Percentiles rank a stretch among this genome's conserved stretches.
These are phyloP conservation scores for Abramis brama DNA, from an alignment of 2,113 vertebrate genomes.

Conservation along the genomic window DNA sequence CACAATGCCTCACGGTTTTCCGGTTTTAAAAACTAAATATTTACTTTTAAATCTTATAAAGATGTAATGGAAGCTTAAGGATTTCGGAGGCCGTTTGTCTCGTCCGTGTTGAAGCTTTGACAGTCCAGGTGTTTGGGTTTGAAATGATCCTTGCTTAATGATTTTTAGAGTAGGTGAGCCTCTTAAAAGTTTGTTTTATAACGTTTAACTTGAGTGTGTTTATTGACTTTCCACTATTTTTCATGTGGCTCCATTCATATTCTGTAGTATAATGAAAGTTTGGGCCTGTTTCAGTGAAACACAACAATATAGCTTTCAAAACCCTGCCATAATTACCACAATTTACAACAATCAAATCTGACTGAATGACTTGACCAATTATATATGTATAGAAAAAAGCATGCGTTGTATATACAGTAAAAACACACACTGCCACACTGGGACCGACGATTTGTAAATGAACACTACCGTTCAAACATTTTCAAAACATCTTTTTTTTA, in stretches of 20 bases:
- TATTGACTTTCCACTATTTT: constrained; percentile 7
- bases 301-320: neutral
- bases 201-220: constrained; percentile 17
- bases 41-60: constrained; percentile 45
- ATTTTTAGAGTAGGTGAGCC: constrained; percentile 28
- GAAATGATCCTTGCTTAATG: constrained; percentile 39
- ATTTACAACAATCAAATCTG: constrained; percentile 30
- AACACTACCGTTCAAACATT: neutral
- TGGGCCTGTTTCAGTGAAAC: constrained; percentile 17
- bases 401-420: neutral
- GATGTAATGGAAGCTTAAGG: constrained; percentile 44
- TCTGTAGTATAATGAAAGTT: constrained; percentile 43
- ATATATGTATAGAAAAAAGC: neutral
- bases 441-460: constrained; percentile 29
- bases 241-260: constrained; percentile 23
- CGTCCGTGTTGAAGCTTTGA: constrained; percentile 18
- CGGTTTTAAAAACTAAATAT: constrained; percentile 49
- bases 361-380: constrained; percentile 25
- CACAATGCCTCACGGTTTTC: constrained; percentile 4
- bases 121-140: constrained; percentile 49
- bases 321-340: constrained; percentile 18
- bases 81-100: constrained; percentile 49
- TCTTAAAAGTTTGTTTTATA: constrained; percentile 10
- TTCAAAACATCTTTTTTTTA: neutral
- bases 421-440: neutral